Evolutionary conservation across 2,888 invertebrate genomes (phyloP), one percentile per base, ranked within the genome.

Genomic region (Lydus trimaculatus): DNA sequence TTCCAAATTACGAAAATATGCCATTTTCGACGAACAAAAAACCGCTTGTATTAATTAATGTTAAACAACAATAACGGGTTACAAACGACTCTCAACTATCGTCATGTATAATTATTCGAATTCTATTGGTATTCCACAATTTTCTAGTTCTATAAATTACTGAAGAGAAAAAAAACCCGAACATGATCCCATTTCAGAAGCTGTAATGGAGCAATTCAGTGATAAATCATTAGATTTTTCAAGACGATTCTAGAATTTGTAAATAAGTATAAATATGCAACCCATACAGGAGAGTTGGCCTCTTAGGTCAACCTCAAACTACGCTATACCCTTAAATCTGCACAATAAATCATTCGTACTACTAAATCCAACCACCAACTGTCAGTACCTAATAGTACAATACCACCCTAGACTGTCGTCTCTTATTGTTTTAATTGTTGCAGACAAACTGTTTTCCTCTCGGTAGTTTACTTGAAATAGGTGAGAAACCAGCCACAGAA

Each of bases 331-430:
- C 78, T 70, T 78, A 75, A 73, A 71, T 66, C 74, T 74, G 62
- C 11, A 69, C 78, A 75, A 81, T 81, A 79, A 80, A 81, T 81
- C 77, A 77, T 75, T 76, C 73, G 76, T 76, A 75, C 73, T 79
- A 67, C 78, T 70, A 76, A 48, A 79, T 78, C 74, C 77, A 73
- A 75, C 72, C 75, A 61, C 72, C 72, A 72, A 75, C 73, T 70
- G 23, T 43, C 17, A 17, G 43, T 43, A 17, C 7, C 17, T 43
- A 17, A n/a, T 43, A 43, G n/a, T 9, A n/a, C 48, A 20, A 48
- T 20, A 11, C 48, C 20, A 20, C 11, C 20, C 48, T 11, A 20
- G 20, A 63, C 66, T 58, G 62, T 65, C 59, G 65, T 52, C 11
- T 52, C 52, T 23, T 65, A 70, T 70, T 73, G 72, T 75, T 74